Evolutionary conservation across 2,113 vertebrate genomes (phyloP).

Genomic region (Plestiodon gilberti): DNA sequence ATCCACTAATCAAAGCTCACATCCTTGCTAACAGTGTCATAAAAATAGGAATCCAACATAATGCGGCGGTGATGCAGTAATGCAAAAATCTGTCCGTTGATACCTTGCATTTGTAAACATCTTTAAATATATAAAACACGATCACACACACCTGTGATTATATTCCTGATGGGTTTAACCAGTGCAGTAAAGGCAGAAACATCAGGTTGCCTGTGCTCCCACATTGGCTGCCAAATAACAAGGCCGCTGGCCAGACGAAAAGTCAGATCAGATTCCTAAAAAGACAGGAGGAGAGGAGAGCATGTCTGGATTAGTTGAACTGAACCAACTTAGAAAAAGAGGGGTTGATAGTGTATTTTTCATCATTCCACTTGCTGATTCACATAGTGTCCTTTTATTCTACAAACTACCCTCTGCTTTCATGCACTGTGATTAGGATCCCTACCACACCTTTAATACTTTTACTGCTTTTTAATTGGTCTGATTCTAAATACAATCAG

Average conservation of each 20-base stretch:
- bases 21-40: neutral
- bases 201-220: slow-evolving; percentile 96
- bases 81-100: neutral
- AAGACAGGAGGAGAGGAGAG: slow-evolving; percentile 23
- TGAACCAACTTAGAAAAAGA: neutral
- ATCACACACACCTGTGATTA: slow-evolving; percentile 89
- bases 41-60: neutral
- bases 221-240: slow-evolving; percentile 99
- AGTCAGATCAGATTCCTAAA: slow-evolving; percentile 95
- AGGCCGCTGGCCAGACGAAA: slow-evolving; percentile 95
- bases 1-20: neutral
- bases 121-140: neutral
- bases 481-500: neutral
- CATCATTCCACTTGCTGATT: neutral
- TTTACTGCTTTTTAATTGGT: neutral
- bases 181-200: slow-evolving; percentile 92
- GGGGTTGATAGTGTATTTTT: rapidly evolving
- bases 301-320: neutral
- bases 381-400: neutral
- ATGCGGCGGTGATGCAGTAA: neutral
- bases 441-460: neutral
- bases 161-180: slow-evolving; percentile 93
- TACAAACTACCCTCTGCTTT: neutral
- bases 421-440: neutral
- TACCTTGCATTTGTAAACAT: neutral